Percentiles rank a stretch among this genome's conserved stretches.
These are phyloP conservation scores for Armadillidium nasatum DNA, from an alignment of 1,140 invertebrate species.

Conservation along the genomic window DNA sequence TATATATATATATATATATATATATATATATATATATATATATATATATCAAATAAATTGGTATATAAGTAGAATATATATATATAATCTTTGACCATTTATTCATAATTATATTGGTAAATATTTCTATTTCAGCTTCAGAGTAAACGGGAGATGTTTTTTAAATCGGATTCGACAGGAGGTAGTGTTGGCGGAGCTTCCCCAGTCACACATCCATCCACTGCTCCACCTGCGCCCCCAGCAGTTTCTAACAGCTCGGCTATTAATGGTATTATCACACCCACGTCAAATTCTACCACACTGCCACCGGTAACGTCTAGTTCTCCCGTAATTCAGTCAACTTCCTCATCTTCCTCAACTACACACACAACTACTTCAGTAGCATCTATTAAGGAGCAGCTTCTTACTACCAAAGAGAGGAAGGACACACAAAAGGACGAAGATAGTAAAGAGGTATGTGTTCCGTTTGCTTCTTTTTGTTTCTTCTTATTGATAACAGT, in stretches of 20 bases:
- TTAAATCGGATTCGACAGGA: conserved; percentile 53
- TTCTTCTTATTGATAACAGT: no score
- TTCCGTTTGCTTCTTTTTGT: no score
- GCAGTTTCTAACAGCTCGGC: neutral
- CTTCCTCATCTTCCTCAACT: conserved; percentile 28
- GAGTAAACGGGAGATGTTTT: conserved; percentile 70
- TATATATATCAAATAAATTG: no score
- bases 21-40: no score
- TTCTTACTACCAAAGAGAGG: conserved; percentile 36
- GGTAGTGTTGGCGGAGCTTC: conserved; percentile 19
- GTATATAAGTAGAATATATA: no score
- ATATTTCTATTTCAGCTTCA: conserved; percentile 61
- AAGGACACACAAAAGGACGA: conserved; percentile 31
- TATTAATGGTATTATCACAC: neutral
- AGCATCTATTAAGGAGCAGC: conserved; percentile 26
- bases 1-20: no score
- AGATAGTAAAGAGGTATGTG: conserved; percentile 35
- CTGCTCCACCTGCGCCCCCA: conserved; percentile 26
- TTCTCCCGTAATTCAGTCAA: neutral
- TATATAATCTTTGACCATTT: no score
- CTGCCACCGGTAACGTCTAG: neutral
- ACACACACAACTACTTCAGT: conserved; percentile 31
- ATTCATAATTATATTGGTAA: neutral
- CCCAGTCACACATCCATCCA: conserved; percentile 20
- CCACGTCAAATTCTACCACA: neutral